A percentile compares a stretch with the other conserved stretches of the same genome.
Conservation (phyloP, 2,797 vertebrate genomes). For the Sebastolobus altivelis region DNA sequence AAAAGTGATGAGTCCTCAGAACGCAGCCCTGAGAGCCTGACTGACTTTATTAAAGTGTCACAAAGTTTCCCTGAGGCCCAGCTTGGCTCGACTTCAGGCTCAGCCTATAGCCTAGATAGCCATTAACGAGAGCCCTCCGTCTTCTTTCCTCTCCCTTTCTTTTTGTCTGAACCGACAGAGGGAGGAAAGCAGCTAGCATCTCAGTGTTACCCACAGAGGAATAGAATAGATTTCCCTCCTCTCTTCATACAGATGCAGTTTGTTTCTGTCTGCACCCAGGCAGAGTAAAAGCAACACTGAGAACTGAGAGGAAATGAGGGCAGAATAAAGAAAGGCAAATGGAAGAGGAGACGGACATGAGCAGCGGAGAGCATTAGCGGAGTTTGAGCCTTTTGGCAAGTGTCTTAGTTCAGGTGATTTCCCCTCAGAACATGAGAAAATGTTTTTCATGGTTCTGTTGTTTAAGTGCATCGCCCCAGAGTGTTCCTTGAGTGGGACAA, state of each 20-base stretch:
- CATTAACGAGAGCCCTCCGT: conserved; percentile 48
- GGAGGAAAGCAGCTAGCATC: conserved; percentile 28
- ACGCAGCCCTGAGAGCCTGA: conserved; percentile 58
- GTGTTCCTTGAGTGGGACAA: conserved; percentile 25
- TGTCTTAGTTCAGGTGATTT: conserved; percentile 39
- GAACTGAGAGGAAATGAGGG: conserved; percentile 27
- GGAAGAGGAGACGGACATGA: background rate
- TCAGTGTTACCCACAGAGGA: conserved; percentile 25
- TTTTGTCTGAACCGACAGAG: conserved; percentile 24
- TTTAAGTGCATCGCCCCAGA: conserved; percentile 35
- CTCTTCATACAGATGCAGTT: conserved; percentile 26
- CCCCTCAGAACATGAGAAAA: conserved; percentile 10
- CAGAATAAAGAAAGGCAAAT: conserved; percentile 3
- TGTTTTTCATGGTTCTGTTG: conserved; percentile 37
- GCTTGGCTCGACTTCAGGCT: conserved; percentile 51
- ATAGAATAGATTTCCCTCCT: conserved; percentile 28
- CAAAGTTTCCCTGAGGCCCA: conserved; percentile 60
- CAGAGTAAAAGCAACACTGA: conserved; percentile 60
- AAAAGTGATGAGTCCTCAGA: conserved; percentile 76
- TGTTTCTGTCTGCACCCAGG: conserved; percentile 47
- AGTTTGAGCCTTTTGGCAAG: conserved; percentile 34
- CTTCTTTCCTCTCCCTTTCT: conserved; percentile 26
- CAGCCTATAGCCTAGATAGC: conserved; percentile 48
- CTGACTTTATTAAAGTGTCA: conserved; percentile 76
- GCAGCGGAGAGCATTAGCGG: conserved; percentile 11